These are phyloP conservation scores for Melipona beecheii DNA, from an alignment of 2,888 invertebrate genomes.

Conservation along the genomic window DNA sequence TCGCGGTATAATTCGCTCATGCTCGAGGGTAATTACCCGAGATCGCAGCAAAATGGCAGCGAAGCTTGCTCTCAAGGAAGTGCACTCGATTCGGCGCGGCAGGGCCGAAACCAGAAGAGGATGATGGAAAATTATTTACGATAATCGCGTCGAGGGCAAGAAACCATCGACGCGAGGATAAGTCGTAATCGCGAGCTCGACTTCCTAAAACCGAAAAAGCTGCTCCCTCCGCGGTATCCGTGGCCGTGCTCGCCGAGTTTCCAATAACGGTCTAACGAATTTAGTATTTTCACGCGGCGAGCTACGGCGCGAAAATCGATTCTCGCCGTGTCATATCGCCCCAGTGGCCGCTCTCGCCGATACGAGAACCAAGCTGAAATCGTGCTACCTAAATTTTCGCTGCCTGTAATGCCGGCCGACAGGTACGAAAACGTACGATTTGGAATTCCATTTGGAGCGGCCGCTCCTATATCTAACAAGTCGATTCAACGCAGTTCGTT, in stretches of 20 bases:
- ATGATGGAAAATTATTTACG: conserved; percentile 44
- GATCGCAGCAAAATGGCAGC: conserved; percentile 23
- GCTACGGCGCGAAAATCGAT: conserved; percentile 12
- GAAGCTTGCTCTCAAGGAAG: conserved; percentile 13
- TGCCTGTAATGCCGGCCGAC: neutral
- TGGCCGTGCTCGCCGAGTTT: neutral
- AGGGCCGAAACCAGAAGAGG: neutral
- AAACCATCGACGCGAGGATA: conserved; percentile 22
- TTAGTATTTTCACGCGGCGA: conserved; percentile 17
- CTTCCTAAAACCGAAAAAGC: conserved; percentile 23
- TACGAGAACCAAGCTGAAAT: neutral
- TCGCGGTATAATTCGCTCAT: neutral
- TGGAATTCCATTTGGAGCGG: neutral
- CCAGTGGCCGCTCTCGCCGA: neutral
- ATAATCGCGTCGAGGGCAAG: conserved; percentile 39
- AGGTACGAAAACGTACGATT: neutral
- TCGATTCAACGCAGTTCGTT: neutral
- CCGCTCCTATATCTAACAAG: neutral
- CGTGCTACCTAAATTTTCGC: neutral
- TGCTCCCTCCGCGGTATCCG: conserved; percentile 1
- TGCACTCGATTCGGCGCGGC: conserved; percentile 28
- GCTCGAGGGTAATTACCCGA: conserved; percentile 12
- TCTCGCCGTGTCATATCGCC: neutral
- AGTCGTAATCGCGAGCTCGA: conserved; percentile 17
- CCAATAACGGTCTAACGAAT: conserved; percentile 27